A percentile compares a stretch with the other conserved stretches of the same genome.
Conservation (phyloP, 2,888 invertebrate species). For the Caenorhabditis sp. region DNA sequence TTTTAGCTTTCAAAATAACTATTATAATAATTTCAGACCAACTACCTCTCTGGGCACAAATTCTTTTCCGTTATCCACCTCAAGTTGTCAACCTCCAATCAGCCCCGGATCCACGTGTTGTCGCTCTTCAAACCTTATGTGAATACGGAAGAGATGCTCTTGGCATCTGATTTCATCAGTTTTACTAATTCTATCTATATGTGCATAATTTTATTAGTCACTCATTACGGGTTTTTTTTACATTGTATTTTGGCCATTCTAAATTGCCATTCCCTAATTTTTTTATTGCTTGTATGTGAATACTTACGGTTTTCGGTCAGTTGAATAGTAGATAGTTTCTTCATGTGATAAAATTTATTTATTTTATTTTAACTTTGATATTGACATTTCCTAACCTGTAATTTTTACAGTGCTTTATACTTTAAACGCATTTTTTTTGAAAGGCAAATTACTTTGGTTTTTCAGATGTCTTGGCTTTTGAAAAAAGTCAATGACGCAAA, state of each 20-base stretch:
- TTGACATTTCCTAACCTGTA: too few species aligned
- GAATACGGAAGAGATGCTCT: slow-evolving; percentile 40
- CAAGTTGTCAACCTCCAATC: slow-evolving; percentile 9
- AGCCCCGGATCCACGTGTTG: slow-evolving; percentile 21
- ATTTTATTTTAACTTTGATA: not conserved
- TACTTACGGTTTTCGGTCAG: not conserved
- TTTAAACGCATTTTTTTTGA: not conserved
- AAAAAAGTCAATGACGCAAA: slow-evolving; percentile 47
- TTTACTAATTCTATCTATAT: not conserved
- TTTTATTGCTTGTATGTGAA: not conserved
- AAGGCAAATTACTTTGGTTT: not conserved
- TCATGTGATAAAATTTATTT: not conserved
- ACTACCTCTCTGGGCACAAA: slow-evolving; percentile 49
- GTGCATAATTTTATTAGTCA: not conserved
- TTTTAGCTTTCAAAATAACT: too few species aligned
- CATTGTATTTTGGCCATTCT: not conserved
- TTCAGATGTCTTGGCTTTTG: slow-evolving; percentile 52
- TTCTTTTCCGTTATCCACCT: slow-evolving; percentile 46
- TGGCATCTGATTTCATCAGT: not conserved
- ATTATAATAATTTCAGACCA: slow-evolving; percentile 34
- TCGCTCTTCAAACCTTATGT: slow-evolving; percentile 42
- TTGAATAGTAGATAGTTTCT: not conserved
- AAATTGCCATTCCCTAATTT: not conserved
- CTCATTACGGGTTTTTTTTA: not conserved
- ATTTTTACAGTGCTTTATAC: too few species aligned